Evolutionary conservation across 2,797 vertebrate species (phyloP), one percentile per base, ranked within the genome.

Genomic region (Tolypeutes matacus): DNA sequence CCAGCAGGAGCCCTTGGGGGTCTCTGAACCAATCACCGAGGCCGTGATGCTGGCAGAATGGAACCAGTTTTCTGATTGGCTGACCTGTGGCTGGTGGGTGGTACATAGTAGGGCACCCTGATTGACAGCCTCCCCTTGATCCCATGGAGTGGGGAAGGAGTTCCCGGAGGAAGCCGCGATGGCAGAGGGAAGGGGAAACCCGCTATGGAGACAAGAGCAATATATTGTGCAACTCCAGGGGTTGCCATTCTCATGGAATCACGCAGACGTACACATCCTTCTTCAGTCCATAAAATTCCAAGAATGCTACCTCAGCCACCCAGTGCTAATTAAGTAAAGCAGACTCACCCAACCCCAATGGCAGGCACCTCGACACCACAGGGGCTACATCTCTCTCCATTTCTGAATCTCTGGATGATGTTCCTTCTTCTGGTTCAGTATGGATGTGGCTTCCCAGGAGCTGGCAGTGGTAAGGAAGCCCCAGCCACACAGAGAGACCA

Each of bases 1-100:
- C 73, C 58, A 60, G 21, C 20, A 21, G 42, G 23, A 73, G 2
- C 31, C 25, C 29, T 20, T 9, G 3, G 27, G 92, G 15, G 31
- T 67, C 60, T 92, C 58, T 49, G 81, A 86, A 86, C 75, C 85
- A 86, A 58, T 64, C n/a, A 46, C 51, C 18, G 51, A 96, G 85
- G 34, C 58, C 46, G 29, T 14, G 29, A 46, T 69, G 25, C 31
- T 75, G 46, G 56, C 0, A 4, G 18, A 15, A 6, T 73, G 51
- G 25, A n/a, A 81, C 3, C 13, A 69, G 39, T 46, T 51, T 53
- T 89, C 93, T 86, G 60, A 89, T 82, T 92, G 89, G 80, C 67
- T 62, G 42, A 39, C 27, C 27, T 72, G 0, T 29, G 20, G 3
- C 31, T 6, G 14, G 46, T 36, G 25, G 83, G 36, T 12, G 36